Conservation (phyloP, 64 coral and sea anemone species). For the Trachythela sp. region DNA sequence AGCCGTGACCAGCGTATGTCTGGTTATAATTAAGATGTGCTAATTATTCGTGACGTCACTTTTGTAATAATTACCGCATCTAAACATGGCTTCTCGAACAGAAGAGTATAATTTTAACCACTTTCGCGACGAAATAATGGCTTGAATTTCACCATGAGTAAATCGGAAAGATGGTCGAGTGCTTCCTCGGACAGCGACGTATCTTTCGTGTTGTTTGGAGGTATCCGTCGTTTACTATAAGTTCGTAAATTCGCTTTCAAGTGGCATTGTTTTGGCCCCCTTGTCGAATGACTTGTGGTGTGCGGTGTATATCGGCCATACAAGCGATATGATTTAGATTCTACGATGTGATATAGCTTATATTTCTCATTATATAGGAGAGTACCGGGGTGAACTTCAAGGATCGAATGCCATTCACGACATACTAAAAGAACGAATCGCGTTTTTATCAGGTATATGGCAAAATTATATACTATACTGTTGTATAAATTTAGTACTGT, state of each 20-base stretch:
- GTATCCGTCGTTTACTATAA: slow-evolving; percentile 33
- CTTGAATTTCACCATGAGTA: slow-evolving; percentile 67
- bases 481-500: not conserved
- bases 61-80: not conserved
- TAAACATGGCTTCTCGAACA: slow-evolving; percentile 80
- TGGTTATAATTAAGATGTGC: not conserved
- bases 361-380: slow-evolving; percentile 53
- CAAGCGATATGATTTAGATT: not conserved
- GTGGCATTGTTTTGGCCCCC: slow-evolving; percentile 7
- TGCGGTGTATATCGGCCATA: not conserved
- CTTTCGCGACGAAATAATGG: not conserved
- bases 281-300: slow-evolving; percentile 6
- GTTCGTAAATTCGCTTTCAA: slow-evolving; percentile 25
- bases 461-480: not conserved
- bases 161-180: slow-evolving; percentile 95
- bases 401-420: slow-evolving; percentile 88
- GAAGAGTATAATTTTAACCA: not conserved
- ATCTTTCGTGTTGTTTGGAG: slow-evolving; percentile 77
- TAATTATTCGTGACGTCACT: slow-evolving; percentile 16
- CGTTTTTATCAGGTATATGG: slow-evolving; percentile 81
- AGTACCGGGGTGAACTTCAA: slow-evolving; percentile 59
- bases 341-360: not conserved
- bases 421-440: slow-evolving; percentile 70
- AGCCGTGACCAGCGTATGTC: not conserved
- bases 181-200: slow-evolving; percentile 98